A percentile compares a stretch with the other conserved stretches of the same genome.
Conservation (phyloP, 2,113 vertebrate species). For the Syrmaticus mikado region DNA sequence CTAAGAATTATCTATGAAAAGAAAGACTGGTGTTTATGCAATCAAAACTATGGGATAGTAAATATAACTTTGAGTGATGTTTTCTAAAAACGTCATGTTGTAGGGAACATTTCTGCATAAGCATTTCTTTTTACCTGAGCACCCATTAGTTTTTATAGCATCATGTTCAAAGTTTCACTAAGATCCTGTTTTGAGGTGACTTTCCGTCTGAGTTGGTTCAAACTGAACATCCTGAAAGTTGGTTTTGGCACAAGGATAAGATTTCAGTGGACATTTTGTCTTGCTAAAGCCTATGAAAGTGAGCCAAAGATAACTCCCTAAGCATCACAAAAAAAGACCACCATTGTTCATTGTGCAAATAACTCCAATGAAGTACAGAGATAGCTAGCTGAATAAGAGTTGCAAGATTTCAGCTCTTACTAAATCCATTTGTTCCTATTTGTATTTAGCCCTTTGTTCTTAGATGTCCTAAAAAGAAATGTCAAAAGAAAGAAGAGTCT, state of each 20-base stretch:
- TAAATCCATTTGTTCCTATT: conserved; percentile 1
- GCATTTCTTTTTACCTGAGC: neutral
- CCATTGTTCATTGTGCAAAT: neutral
- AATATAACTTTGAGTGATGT: neutral
- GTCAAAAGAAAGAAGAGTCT: neutral
- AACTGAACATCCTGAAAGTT: conserved; percentile 4
- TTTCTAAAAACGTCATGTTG: neutral
- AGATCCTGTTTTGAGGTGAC: neutral
- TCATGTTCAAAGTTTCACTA: neutral
- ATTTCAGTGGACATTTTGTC: neutral
- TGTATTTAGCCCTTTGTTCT: neutral
- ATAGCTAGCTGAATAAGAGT: neutral
- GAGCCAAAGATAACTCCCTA: conserved; percentile 23
- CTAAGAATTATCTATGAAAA: neutral
- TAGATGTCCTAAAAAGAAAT: neutral
- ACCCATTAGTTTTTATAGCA: neutral
- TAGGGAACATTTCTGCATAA: neutral
- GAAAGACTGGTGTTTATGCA: neutral
- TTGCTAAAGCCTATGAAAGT: neutral
- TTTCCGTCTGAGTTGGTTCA: neutral
- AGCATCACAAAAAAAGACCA: neutral
- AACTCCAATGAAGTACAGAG: neutral
- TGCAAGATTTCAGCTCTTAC: neutral
- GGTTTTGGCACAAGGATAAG: conserved; percentile 20
- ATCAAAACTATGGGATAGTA: neutral